Base-by-base conservation (phyloP, 2,888 invertebrate species). In the Bombylius major region DNA sequence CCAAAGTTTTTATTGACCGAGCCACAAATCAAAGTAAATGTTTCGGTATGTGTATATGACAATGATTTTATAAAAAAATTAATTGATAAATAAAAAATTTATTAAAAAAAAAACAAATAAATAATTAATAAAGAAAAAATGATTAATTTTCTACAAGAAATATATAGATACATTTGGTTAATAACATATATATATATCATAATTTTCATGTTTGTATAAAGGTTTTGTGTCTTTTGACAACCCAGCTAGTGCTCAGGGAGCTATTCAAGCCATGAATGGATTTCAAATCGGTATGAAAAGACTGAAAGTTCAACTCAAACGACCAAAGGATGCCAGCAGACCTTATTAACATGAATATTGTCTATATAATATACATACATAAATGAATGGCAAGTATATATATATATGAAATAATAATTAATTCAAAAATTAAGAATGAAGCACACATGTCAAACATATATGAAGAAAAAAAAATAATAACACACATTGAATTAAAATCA, bases 21-120 rank as follows among this genome's bases (percentile, higher is more conserved):
- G 98, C 97, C 75, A 99, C 98, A 72, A 98, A 98, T 79, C 98
- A 99, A 81, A 97, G 97, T 84, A 99, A 99, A 83, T 99, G 98
- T 81, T 99, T 99, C 78, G 98, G 98, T 98, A 79, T 82, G 90
- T 79, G 48, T 39, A 8, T 39, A 8, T 11, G 11, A 39, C 39
- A 39, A 39, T 3, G 7, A 39, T 39, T 7, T 44, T 12, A 36
- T 36, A 36, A 36, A 36, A 36, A 36, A 36, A n/a, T n/a, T n/a
- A n/a, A n/a, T n/a, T n/a, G n/a, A n/a, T n/a, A 36, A 36, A 36
- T 3, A 36, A 36, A 36, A 5, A 36, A 36, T 23, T 23, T 1
- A 23, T 2, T 2, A 23, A 23, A 23, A 23, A 23, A 23, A 23
- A 23, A 23, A 2, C 1, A 23, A 23, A 23, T 23, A 23, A 23